Evolutionary conservation across 1,140 invertebrate species (phyloP).

Genomic region (Zaprionus capensis): DNA sequence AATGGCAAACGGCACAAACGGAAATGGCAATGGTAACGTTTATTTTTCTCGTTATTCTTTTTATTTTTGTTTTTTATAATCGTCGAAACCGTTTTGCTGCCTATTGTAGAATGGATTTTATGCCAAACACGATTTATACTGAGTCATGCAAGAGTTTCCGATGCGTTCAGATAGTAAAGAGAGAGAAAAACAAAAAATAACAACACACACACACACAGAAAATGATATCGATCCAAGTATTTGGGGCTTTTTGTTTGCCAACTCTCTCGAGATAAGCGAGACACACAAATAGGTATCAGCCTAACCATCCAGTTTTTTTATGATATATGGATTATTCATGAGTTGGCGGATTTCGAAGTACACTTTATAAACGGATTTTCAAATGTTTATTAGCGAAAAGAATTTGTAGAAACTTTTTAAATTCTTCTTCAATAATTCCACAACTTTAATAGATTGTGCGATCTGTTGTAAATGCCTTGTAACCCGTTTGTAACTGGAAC

Average conservation of each 20-base stretch:
- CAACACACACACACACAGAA: background rate
- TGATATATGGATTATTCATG: conserved; percentile 9
- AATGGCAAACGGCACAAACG: conserved; percentile 34
- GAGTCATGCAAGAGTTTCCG: conserved; percentile 16
- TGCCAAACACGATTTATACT: conserved; percentile 13
- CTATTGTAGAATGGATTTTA: conserved; percentile 10
- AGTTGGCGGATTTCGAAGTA: background rate
- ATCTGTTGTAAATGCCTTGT: background rate
- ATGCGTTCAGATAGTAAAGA: conserved; percentile 22
- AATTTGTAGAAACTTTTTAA: too few relatives aligned
- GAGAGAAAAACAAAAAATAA: background rate
- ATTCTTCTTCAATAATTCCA: background rate
- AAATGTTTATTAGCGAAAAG: too few relatives aligned
- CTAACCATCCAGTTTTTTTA: background rate
- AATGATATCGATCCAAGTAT: conserved; percentile 40
- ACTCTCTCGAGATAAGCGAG: conserved; percentile 24
- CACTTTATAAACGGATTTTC: background rate
- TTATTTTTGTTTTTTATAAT: conserved; percentile 7
- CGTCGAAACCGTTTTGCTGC: background rate
- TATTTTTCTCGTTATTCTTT: conserved; percentile 4
- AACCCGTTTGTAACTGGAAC: background rate
- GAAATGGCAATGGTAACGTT: conserved; percentile 24
- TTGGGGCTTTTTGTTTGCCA: conserved; percentile 28
- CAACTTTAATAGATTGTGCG: background rate
- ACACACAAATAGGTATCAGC: conserved; percentile 19